phyloP scores from a whole-genome alignment of 2,113 vertebrate genomes.

The Eurystomus gularis region DNA sequence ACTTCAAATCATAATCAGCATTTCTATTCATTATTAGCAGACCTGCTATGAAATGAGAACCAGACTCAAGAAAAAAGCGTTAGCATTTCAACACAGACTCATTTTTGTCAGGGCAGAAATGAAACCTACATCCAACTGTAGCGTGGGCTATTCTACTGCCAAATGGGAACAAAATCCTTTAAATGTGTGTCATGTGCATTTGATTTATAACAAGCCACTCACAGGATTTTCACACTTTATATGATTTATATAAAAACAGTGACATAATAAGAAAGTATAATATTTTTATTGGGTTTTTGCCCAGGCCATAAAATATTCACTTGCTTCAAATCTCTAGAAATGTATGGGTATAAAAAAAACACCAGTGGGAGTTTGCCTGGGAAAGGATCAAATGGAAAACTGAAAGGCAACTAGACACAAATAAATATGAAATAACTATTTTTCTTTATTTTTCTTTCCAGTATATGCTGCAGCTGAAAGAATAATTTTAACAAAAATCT shows the following conservation, averaged over 20 bases:
- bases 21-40: neutral
- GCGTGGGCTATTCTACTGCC: neutral
- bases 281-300: neutral
- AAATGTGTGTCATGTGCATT: neutral
- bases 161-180: neutral
- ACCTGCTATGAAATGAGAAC: neutral
- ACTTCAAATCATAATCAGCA: neutral
- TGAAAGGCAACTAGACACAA: neutral
- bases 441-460: constrained; percentile 14
- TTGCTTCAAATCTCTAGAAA: constrained; percentile 15
- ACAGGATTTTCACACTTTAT: constrained; percentile 15
- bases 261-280: constrained; percentile 14
- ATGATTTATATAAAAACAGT: constrained; percentile 2
- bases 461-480: neutral
- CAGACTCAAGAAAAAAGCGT: neutral
- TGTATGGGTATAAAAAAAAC: neutral
- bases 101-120: neutral
- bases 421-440: neutral
- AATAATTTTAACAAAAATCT: neutral
- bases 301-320: neutral
- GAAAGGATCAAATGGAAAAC: neutral
- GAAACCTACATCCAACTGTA: neutral
- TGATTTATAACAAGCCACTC: constrained; percentile 20
- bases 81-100: neutral
- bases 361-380: neutral